These are phyloP conservation scores for Diglossa cyanea DNA, from an alignment of 2,797 vertebrate genomes.

Conservation along the genomic window DNA sequence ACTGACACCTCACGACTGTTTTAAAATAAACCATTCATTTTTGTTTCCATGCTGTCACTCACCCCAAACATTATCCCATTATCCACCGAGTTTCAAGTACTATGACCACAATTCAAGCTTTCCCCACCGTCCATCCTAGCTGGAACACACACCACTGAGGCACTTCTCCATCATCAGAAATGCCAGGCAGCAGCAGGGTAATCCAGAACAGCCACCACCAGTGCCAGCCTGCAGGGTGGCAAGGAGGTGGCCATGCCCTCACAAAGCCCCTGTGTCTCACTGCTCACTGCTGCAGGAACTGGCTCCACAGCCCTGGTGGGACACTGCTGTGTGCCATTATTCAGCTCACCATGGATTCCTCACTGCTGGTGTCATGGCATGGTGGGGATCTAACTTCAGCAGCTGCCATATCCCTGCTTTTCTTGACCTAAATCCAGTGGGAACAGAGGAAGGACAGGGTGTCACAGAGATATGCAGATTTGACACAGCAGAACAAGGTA, in stretches of 20 bases:
- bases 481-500: neutral
- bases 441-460: neutral
- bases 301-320: neutral
- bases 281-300: fast-evolving
- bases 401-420: neutral
- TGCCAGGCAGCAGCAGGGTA: neutral
- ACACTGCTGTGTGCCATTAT: fast-evolving
- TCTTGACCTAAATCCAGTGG: neutral
- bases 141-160: fast-evolving
- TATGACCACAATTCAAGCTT: neutral
- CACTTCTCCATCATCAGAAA: fast-evolving
- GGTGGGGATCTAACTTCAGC: neutral
- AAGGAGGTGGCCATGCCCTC: neutral
- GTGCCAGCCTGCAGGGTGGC: neutral
- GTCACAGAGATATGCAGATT: fast-evolving
- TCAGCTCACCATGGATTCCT: neutral
- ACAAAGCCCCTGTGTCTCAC: neutral
- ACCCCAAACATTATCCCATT: neutral
- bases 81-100: neutral
- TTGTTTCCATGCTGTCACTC: neutral
- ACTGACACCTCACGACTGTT: neutral
- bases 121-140: neutral
- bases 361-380: neutral
- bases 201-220: neutral
- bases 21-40: neutral